Base-by-base conservation (phyloP, 2,113 vertebrate species). In the Indicator indicator region DNA sequence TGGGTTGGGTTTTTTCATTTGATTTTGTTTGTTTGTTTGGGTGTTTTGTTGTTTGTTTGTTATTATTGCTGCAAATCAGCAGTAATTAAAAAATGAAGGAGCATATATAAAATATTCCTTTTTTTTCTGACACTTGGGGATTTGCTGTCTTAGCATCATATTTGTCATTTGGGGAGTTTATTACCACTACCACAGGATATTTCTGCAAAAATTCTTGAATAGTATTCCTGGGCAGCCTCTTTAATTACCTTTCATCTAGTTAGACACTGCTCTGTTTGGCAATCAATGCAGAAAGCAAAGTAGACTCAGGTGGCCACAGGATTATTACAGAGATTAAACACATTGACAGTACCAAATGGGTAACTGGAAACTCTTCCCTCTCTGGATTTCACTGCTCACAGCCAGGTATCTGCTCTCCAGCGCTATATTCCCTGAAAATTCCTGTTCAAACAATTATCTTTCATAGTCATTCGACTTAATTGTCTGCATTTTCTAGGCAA, bases 241-340 rank as follows among this genome's bases (percentile, higher is more conserved):
- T 91, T 95, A 93, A 95, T 96, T 95, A 90, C 91, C 70, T 95
- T 94, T 91, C 85, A 74, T 91, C 91, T 93, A 9, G 18, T 95
- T 95, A 95, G 93, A 56, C 50, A 28, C 88, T 52, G 93, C 84
- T 89, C 63, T 85, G 87, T 64, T 88, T 78, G 89, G 85, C 89
- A 95, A 86, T 93, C 83, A 95, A 90, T 67, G 79, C 79, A 90
- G 79, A 76, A 78, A 83, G 50, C 79, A 91, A 93, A 95, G 90
- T 81, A 95, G 88, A 71, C 92, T 94, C 95, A 94, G 92, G 86
- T 94, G 94, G 89, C 77, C 10, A 2, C 71, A 60, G 95, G 82
- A 81, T 95, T 95, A 95, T 95, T 91, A 77, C 95, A 94, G 33
- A 93, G 74, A 95, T 94, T 93, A 85, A 96, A 92, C 90, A 94